These are phyloP conservation scores for Trichopria drosophilae DNA, from an alignment of 2,888 invertebrate genomes.

Conservation along the genomic window DNA sequence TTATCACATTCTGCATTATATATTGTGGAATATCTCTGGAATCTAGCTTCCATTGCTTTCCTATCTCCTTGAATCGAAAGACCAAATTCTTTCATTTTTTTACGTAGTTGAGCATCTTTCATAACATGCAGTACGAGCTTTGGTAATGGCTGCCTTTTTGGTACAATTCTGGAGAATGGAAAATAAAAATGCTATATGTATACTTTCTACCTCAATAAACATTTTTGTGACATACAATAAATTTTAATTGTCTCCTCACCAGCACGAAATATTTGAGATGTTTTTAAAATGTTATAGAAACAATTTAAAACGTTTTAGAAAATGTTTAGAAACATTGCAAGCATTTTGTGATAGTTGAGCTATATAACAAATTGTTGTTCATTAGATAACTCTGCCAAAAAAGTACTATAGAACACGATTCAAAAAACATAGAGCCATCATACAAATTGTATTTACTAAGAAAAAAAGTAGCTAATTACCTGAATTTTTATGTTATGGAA, in stretches of 20 bases:
- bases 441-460: no score
- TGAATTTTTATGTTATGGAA: no score
- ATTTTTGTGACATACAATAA: no score
- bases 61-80: slow-evolving; percentile 59
- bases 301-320: no score
- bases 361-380: no score
- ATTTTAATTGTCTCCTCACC: not conserved
- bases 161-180: slow-evolving; percentile 39
- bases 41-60: slow-evolving; percentile 51
- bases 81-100: slow-evolving; percentile 58
- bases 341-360: no score
- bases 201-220: not conserved
- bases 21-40: slow-evolving; percentile 54
- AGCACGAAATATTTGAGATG: no score
- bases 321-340: no score
- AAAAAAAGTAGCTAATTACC: no score
- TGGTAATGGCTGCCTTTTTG: slow-evolving; percentile 57
- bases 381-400: no score
- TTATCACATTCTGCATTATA: slow-evolving; percentile 61
- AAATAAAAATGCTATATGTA: slow-evolving; percentile 23
- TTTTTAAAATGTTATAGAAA: slow-evolving; percentile 7
- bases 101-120: slow-evolving; percentile 58
- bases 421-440: no score
- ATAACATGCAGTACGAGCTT: slow-evolving; percentile 61
- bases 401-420: no score